Evolutionary conservation across 2,113 vertebrate genomes (phyloP), one percentile per base, ranked within the genome.

Genomic region (Pseudopipra pipra): DNA sequence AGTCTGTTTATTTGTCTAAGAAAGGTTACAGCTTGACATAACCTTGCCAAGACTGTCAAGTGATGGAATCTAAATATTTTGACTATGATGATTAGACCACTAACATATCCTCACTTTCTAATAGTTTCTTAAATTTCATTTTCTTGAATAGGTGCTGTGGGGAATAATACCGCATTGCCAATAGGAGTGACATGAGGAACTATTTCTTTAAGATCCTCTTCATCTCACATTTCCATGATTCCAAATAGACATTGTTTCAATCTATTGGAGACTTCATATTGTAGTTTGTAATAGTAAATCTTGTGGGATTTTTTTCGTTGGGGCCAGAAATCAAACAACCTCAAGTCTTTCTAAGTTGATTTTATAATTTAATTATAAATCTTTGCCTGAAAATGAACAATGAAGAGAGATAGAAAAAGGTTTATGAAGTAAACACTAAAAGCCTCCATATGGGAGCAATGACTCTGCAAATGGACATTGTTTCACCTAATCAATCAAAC

Each of bases 1-100:
- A 65, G 30, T 51, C 24, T 58, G 11, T 73, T 80, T 89, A 61
- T 91, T 78, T 85, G 27, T 41, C 49, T 66, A 49, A 85, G 62
- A 72, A 37, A 49, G 54, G 43, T 63, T 94, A 80, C 65, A 71
- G 73, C 31, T 71, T 75, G 47, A 75, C 46, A 71, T 31, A 93
- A 58, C 46, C 24, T 91, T 89, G 79, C 62, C 72, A 93, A 85
- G 47, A 19, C 28, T 61, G 35, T 79, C n/a, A 90, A 70, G 39
- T 27, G 46, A n/a, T 68, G 41, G 37, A 94, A 94, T 89, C 20
- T 71, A 87, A 91, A 83, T 89, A 90, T 94, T 95, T 95, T 93
- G 9, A 74, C 37, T 41, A 15, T 18, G 39, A 41, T 92, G 47
- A 71, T 67, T 33, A 88, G 56, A 85, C 41, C 37, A 61, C 62